Conservation (phyloP, 2,888 invertebrate species). For the Camponotus fellah region DNA sequence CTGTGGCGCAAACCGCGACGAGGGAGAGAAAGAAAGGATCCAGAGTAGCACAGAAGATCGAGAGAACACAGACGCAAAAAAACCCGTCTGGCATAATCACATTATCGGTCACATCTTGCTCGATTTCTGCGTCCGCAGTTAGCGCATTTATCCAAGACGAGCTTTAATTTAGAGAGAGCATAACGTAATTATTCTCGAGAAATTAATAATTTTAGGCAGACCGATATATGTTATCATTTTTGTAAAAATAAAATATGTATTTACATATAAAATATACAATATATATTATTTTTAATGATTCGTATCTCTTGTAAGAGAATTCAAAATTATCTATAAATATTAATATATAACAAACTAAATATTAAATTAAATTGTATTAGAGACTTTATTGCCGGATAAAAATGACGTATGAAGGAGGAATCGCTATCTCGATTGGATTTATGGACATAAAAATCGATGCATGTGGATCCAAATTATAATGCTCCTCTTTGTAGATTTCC, state of each 20-base stretch:
- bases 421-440: neutral
- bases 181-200: conserved; percentile 37
- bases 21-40: conserved; percentile 47
- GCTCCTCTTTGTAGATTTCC: conserved; percentile 28
- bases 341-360: neutral
- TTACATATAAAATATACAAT: neutral
- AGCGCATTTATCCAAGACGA: conserved; percentile 47
- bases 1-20: conserved; percentile 38
- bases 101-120: conserved; percentile 82
- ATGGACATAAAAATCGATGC: conserved; percentile 8
- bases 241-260: conserved; percentile 1
- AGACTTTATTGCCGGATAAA: neutral
- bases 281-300: neutral
- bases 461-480: neutral
- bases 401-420: conserved; percentile 20
- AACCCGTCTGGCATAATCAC: conserved; percentile 83
- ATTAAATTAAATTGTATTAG: neutral
- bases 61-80: conserved; percentile 75
- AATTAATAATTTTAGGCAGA: conserved; percentile 32
- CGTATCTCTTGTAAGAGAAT: neutral
- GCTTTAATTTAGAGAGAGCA: conserved; percentile 40
- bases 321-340: neutral
- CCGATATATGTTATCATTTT: neutral
- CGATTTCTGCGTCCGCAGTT: conserved; percentile 78
- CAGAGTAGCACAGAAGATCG: conserved; percentile 63